Evolutionary conservation across 1,140 invertebrate species (phyloP).

Genomic region (Paraescarpia echinospica): DNA sequence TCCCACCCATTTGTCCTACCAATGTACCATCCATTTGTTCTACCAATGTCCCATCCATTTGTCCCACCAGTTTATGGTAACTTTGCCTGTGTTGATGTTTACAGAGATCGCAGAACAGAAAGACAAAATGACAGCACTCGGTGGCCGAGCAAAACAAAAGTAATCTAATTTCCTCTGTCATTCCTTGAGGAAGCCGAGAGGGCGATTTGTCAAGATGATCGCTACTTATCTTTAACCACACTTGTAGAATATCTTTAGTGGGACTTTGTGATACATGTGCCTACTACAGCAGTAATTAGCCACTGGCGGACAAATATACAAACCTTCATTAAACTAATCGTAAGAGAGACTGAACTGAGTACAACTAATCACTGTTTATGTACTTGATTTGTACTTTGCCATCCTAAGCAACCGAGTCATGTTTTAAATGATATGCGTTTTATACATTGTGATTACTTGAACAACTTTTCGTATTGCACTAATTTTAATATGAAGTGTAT

Average conservation of each 20-base stretch:
- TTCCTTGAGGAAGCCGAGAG: not conserved
- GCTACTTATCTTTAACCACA: not conserved
- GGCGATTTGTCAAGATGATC: not conserved
- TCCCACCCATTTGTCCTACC: too few species aligned
- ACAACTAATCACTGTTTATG: not conserved
- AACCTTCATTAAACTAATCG: not conserved
- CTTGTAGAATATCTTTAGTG: not conserved
- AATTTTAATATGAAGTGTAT: not conserved
- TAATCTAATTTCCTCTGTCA: not conserved
- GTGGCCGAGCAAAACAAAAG: not conserved
- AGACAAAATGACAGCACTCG: not conserved
- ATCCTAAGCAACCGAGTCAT: not conserved
- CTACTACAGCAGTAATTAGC: not conserved
- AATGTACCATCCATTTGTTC: too few species aligned
- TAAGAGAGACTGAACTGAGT: not conserved
- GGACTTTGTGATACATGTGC: not conserved
- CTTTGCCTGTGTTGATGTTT: not conserved
- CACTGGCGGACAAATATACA: too few species aligned
- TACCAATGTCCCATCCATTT: too few species aligned
- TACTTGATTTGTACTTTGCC: not conserved
- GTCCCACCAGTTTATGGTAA: too few species aligned
- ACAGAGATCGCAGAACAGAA: not conserved
- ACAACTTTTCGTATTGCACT: not conserved
- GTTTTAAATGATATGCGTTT: not conserved
- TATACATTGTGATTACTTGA: not conserved